Base-by-base conservation (phyloP, 2,888 invertebrate genomes). In the Dynastes hyllus region DNA sequence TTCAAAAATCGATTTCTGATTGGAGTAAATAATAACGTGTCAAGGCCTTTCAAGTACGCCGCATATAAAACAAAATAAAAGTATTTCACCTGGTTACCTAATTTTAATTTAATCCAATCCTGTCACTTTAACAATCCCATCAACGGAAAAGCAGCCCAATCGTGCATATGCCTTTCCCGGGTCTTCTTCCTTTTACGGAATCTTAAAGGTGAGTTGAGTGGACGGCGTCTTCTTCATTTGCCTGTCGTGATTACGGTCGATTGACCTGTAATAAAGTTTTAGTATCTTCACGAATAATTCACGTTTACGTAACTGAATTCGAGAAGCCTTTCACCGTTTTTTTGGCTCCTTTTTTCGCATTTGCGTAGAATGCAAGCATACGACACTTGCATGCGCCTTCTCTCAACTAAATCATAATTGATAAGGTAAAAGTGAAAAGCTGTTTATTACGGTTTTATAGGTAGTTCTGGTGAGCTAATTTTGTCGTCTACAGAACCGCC, bases 261-360 rank as follows among this genome's bases (percentile, higher is more conserved):
- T 40, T 58, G 73, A 58, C 73, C 61, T 11, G 61, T n/a, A 75
- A 61, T 75, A 61, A 61, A 61, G 27, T 27, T 58, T 75, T 63
- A 75, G 40, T 75, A 61, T 55, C 50, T 45, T 61, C 29, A 45
- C 40, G 45, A 63, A 27, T 61, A 50, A 75, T 63, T 75, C 37
- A 11, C 45, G 13, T 75, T 75, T 75, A 75, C 50, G 73, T 75
- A 75, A 75, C 27, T 45, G 32, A 22, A 22, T 6, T 32, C 40
- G 58, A 73, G 58, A 58, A 3, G 61, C 73, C 73, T 75, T 75
- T 75, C 73, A 75, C 73, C 11, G 11, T n/a, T 45, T 63, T 75
- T 75, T 61, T 45, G 13, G 13, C 11, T 11, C n/a, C 6, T 32
- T 45, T 61, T 45, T 37, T 32, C 71, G 37, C 13, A 55, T 55